Base-by-base conservation (phyloP, 2,888 invertebrate genomes). In the Anthoptus insignis region DNA sequence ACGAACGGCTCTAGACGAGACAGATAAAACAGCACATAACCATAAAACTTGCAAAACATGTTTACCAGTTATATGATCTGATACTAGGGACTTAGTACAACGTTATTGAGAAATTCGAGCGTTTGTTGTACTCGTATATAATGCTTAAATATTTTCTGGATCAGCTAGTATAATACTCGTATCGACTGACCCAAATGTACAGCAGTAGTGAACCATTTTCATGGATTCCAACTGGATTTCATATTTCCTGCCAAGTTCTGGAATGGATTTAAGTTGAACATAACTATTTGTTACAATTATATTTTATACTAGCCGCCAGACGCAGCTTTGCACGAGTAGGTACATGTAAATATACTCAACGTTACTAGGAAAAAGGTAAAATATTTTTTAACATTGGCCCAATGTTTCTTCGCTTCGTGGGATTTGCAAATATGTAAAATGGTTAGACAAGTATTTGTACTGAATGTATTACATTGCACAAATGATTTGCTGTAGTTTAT, bases 11-110 rank as follows among this genome's bases (percentile, higher is more conserved):
- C 5, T 14, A 42, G 42, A 42, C 42, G 3, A 42, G 19, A 11
- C 16, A 42, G 19, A 42, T 42, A 19, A 32, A 32, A 42, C n/a
- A 3, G 19, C 19, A 19, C 9, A 9, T 42, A 42, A 42, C 19
- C 19, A 42, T 42, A 60, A 52, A 52, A 39, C 60, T 52, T 60
- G 60, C n/a, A 29, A 29, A 60, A 52, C 49, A 22, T 49, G 49
- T 42, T 42, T 42, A 42, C 42, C 49, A n/a, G 14, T 49, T 24
- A 27, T 24, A 14, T 24, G 49, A 22, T 24, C n/a, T 24, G 24
- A 14, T 22, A 49, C n/a, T n/a, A 14, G 22, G 24, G 24, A 49
- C 16, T n/a, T 19, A 21, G 3, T 19, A 22, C 3, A 5, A 47
- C 0, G 14, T 8, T 39, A 42, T 42, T 42, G 19, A 19, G 19